Evolutionary conservation across 2,888 invertebrate genomes (phyloP), one percentile per base, ranked within the genome.

Genomic region (Drosophila prolongata): DNA sequence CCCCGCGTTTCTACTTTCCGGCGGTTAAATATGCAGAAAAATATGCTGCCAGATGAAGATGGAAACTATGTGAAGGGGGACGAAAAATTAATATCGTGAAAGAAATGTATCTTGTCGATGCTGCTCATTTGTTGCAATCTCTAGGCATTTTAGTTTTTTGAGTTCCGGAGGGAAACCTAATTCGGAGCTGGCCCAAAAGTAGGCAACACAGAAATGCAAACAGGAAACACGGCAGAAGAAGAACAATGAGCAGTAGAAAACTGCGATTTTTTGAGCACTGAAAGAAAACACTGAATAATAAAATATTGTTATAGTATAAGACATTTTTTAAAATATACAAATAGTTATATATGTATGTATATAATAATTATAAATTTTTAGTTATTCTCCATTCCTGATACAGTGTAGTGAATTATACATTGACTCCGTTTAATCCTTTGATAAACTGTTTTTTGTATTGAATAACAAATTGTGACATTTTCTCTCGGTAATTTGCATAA

Each of bases 1-100:
- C 24, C 9, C n/a, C n/a, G 34, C 35, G 34, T 40, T 27, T 34
- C 3, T 6, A 10, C 24, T 35, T 44, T 42, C 35, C 42, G 24
- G 24, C 38, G 49, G 16, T 67, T 49, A 59, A 69, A 67, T 54
- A 59, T 66, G 67, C 47, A 37, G 53, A 65, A 53, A 68, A 57
- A 66, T 46, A 40, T 37, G 27, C 54, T 60, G 54, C 9, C 57
- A 19, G 30, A 30, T 55, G 16, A 27, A 27, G 30, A 46, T 14
- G 16, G 16, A 27, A 35, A 35, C 24, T 52, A 38, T 19, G 11
- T n/a, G 16, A 40, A 8, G 14, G 11, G 24, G 13, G 44, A 1
- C 11, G 0, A 1, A 27, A 14, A 34, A 14, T 49, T 3, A 19
- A 3, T 4, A 4, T 24, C 24, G 24, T 24, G 24, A 24, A 24